Evolutionary conservation across 2,888 invertebrate genomes (phyloP), one percentile per base, ranked within the genome.

Genomic region (Chalcis sispes): DNA sequence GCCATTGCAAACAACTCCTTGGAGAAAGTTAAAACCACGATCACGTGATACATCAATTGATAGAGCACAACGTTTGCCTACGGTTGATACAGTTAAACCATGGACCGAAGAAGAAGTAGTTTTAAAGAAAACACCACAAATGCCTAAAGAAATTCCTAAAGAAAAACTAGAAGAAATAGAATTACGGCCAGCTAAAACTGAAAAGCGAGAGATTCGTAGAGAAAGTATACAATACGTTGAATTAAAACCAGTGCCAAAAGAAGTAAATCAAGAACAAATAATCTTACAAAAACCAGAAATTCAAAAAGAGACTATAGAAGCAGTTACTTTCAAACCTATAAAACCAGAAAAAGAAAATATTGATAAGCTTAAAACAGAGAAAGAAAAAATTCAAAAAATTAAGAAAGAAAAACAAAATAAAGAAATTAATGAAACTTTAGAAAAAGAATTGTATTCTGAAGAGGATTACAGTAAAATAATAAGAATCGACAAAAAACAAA

Each of bases 171-270:
- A 85, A 79, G 85, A 82, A 72, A 83, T 84, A 18, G 86, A 81
- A 76, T 80, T 82, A 10, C 90, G 91, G 79, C 92, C 92, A 1
- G 90, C 93, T 0, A 93, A 92, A 82, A 90, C 90, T 56, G 90
- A 89, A 62, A 86, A 84, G 59, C 85, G 82, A 72, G 85, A 84
- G 20, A 82, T 85, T 10, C 77, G 77, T 23, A 80, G 79, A 71
- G 69, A 83, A 32, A 83, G 80, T 62, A 18, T 85, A 2, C 82
- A 84, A 65, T 66, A 78, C 10, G 84, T 85, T 0, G 84, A 84
- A 27, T 72, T 86, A 15, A 86, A 82, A 75, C 83, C 81, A 2
- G 78, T 85, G 2, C 67, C 71, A 4, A 84, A 82, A 71, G 82
- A 83, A 27, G 40, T 59, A 13, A 80, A 73, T 3, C 59, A 75